Conservation (phyloP, 1,140 invertebrate genomes). For the Sogatella furcifera region DNA sequence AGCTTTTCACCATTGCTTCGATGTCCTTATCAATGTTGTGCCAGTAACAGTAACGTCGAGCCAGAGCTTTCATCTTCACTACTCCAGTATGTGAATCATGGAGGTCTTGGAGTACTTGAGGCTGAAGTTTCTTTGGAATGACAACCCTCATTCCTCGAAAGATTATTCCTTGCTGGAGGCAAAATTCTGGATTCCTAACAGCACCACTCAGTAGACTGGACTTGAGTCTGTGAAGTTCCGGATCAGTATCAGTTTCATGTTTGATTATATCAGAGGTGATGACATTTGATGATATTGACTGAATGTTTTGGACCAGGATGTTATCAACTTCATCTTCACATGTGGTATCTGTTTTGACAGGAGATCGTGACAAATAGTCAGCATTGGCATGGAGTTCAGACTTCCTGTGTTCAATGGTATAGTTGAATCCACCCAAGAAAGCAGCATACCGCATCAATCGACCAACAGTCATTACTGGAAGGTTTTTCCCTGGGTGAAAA, state of each 20-base stretch:
- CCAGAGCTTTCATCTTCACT: conserved; percentile 32
- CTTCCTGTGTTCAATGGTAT: too few relatives aligned
- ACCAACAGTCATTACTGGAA: too few relatives aligned
- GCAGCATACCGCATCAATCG: too few relatives aligned
- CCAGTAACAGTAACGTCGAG: conserved; percentile 35
- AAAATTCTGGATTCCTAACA: neutral
- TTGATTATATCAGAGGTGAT: too few relatives aligned
- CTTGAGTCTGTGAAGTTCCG: too few relatives aligned
- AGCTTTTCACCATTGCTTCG: conserved; percentile 22
- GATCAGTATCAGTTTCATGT: too few relatives aligned
- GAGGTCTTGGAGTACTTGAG: conserved; percentile 28
- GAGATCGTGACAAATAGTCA: too few relatives aligned
- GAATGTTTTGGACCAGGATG: neutral
- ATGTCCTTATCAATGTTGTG: conserved; percentile 33
- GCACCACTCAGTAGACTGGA: neutral
- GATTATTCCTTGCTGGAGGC: neutral
- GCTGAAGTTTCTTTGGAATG: conserved; percentile 6
- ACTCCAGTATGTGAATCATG: conserved; percentile 35
- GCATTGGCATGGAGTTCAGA: too few relatives aligned
- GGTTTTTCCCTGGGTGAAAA: too few relatives aligned
- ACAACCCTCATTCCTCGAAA: conserved; percentile 3
- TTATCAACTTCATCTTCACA: neutral
- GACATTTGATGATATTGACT: too few relatives aligned
- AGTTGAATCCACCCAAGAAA: too few relatives aligned
- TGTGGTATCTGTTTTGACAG: neutral